phyloP scores from a whole-genome alignment of 2,888 invertebrate species.

The Acronicta leporina region DNA sequence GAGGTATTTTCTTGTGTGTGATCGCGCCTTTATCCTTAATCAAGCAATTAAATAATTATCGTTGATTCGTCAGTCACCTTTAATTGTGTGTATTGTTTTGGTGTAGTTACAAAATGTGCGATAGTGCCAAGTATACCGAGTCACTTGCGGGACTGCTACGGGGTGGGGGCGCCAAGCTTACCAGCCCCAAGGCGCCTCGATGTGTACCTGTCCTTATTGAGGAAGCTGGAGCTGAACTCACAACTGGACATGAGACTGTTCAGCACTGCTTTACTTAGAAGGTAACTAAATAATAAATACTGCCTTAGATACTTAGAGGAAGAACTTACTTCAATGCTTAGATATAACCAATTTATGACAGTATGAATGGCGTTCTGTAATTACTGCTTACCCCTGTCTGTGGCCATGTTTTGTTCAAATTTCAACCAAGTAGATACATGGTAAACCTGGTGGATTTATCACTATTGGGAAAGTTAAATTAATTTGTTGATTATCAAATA shows the following conservation, averaged over 20 bases:
- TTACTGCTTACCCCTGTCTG: not conserved
- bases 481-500: no score
- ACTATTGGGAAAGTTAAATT: no score
- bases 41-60: slow-evolving; percentile 10
- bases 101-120: slow-evolving; percentile 69
- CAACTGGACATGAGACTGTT: slow-evolving; percentile 88
- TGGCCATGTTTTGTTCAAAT: not conserved
- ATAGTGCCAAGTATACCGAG: slow-evolving; percentile 86
- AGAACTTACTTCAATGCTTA: no score
- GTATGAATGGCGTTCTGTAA: no score
- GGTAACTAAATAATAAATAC: slow-evolving; percentile 71
- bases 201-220: slow-evolving; percentile 89
- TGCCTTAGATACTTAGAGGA: not conserved
- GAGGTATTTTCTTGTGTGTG: not conserved
- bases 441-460: no score
- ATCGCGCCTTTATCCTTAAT: slow-evolving; percentile 3
- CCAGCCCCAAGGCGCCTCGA: slow-evolving; percentile 89
- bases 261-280: slow-evolving; percentile 88
- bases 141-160: slow-evolving; percentile 90
- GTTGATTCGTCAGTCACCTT: slow-evolving; percentile 9
- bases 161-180: slow-evolving; percentile 79
- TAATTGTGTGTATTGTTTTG: slow-evolving; percentile 20
- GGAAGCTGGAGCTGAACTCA: slow-evolving; percentile 89
- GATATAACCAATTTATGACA: not conserved
- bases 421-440: not conserved